Conservation (phyloP, 2,888 invertebrate genomes). For the Zygaena filipendulae region DNA sequence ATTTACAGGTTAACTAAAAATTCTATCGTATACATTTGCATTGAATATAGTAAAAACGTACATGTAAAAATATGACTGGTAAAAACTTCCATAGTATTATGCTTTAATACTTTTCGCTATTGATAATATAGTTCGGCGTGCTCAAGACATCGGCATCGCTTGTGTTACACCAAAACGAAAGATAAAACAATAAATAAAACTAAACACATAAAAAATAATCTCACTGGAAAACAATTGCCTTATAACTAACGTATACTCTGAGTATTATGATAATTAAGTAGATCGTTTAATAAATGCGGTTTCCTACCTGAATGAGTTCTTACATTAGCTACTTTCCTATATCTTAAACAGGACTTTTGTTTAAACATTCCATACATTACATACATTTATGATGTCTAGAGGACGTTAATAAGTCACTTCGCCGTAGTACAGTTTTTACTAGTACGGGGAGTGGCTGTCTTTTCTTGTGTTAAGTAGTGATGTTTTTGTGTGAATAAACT, state of each 20-base stretch:
- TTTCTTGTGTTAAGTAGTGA: no score
- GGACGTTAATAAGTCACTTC: background rate
- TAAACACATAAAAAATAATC: conserved; percentile 39
- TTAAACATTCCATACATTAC: conserved; percentile 50
- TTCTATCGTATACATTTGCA: conserved; percentile 52
- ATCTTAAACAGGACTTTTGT: background rate
- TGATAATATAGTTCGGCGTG: no score
- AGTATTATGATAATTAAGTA: conserved; percentile 60
- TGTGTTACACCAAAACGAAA: no score
- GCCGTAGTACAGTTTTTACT: background rate
- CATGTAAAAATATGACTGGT: no score
- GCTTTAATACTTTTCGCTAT: no score
- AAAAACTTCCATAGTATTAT: conserved; percentile 35
- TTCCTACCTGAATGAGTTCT: conserved; percentile 49
- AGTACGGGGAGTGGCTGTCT: no score
- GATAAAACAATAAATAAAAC: no score
- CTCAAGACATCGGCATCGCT: no score
- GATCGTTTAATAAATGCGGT: conserved; percentile 59
- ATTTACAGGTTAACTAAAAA: conserved; percentile 48
- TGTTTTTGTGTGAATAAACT: no score
- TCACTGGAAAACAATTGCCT: conserved; percentile 53
- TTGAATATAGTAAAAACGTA: conserved; percentile 38
- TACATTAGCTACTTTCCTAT: conserved; percentile 32
- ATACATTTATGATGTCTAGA: no score
- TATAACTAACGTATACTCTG: conserved; percentile 63